Evolutionary conservation across 2,113 vertebrate genomes (phyloP).

Genomic region (Delphinapterus leucas): DNA sequence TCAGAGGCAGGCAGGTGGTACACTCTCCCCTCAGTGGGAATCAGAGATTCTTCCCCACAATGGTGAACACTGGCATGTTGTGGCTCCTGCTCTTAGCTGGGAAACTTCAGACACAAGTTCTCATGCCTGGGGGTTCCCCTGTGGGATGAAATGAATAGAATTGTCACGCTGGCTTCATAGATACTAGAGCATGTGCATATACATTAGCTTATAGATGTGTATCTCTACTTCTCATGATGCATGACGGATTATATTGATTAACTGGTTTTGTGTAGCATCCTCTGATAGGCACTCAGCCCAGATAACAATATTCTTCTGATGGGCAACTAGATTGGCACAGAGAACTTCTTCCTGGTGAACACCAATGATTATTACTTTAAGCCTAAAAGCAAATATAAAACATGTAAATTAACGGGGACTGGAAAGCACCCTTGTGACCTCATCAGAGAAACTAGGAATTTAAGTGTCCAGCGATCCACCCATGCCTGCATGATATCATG

Average conservation of each 20-base stretch:
- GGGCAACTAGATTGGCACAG: background rate
- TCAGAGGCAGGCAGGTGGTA: background rate
- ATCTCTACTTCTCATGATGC: background rate
- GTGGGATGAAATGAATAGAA: background rate
- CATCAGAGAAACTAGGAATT: background rate
- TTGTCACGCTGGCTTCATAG: background rate
- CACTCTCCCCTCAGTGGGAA: background rate
- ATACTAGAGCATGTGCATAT: background rate
- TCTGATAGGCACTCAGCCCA: background rate
- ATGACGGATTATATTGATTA: background rate
- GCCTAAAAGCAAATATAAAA: background rate
- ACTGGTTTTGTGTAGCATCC: background rate
- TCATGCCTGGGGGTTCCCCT: background rate
- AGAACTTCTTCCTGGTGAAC: background rate
- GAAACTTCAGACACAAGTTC: background rate
- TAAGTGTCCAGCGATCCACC: background rate
- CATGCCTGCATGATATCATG: background rate
- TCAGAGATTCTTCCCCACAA: background rate
- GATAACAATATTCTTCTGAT: background rate
- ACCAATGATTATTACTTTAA: background rate
- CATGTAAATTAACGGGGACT: background rate
- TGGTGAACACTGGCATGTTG: background rate
- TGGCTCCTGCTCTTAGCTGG: background rate
- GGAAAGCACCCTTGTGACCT: background rate
- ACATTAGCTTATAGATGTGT: background rate